Percentiles rank a stretch among this genome's conserved stretches.
phyloP scores from a whole-genome alignment of 2,888 invertebrate genomes.

The Megamerina dolium region DNA sequence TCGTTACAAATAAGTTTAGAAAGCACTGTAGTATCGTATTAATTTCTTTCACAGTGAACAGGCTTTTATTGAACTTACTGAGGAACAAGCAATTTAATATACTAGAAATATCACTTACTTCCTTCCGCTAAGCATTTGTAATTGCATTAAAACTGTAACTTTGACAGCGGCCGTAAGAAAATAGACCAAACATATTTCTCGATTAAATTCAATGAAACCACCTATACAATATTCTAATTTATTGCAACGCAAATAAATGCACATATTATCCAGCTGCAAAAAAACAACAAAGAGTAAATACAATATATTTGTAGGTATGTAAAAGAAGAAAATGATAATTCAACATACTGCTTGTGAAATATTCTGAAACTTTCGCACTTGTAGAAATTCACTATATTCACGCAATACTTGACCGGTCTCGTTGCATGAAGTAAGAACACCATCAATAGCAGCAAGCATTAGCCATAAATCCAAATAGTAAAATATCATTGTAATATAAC shows the following conservation, averaged over 20 bases:
- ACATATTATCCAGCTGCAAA: conserved; percentile 12
- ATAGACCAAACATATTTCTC: background rate
- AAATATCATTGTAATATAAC: conserved; percentile 11
- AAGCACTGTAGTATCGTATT: no score
- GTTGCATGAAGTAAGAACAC: conserved; percentile 23
- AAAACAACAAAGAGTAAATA: no score
- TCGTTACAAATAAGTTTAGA: no score
- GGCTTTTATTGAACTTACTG: no score
- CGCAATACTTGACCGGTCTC: conserved; percentile 16
- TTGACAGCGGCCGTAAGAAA: conserved; percentile 5
- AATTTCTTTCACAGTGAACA: no score
- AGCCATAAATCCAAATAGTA: conserved; percentile 13
- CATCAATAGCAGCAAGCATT: conserved; percentile 23
- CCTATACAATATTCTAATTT: conserved; percentile 9
- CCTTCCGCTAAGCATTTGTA: no score
- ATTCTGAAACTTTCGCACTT: background rate
- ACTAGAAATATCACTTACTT: no score
- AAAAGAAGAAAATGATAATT: no score
- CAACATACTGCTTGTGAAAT: conserved; percentile 12
- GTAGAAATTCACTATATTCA: conserved; percentile 10
- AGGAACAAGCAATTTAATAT: no score
- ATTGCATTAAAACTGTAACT: conserved; percentile 11
- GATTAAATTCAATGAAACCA: conserved; percentile 11
- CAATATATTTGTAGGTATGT: no score
- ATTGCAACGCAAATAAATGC: conserved; percentile 4